Conservation (phyloP, 2,888 invertebrate genomes). For the Cephus nigrinus region DNA sequence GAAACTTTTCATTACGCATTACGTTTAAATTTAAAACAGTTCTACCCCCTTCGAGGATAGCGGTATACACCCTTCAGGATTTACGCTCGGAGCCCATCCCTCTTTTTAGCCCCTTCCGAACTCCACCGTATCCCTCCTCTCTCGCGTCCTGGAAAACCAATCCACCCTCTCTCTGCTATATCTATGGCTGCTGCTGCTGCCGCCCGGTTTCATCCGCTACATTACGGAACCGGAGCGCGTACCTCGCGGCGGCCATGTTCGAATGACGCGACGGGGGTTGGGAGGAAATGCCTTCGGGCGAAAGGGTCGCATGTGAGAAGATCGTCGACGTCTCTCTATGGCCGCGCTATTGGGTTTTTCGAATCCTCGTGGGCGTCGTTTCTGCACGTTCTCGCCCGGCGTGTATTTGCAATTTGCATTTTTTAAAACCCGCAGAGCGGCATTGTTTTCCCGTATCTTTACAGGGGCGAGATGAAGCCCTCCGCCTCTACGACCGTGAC, state of each 20-base stretch:
- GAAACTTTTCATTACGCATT: constrained; percentile 49
- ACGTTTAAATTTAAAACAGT: constrained; percentile 40
- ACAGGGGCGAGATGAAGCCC: neutral
- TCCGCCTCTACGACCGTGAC: no score
- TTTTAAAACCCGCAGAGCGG: neutral
- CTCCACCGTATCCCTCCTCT: constrained; percentile 20
- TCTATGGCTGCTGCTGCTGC: neutral
- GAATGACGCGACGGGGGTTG: constrained; percentile 15
- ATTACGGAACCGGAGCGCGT: constrained; percentile 12
- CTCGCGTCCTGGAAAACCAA: neutral
- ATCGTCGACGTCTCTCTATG: neutral
- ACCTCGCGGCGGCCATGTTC: constrained; percentile 34
- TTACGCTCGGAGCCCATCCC: constrained; percentile 6
- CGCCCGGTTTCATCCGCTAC: constrained; percentile 7
- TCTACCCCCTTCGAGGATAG: constrained; percentile 14
- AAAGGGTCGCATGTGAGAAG: constrained; percentile 19
- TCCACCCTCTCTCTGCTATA: neutral
- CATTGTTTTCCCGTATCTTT: neutral
- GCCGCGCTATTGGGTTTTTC: neutral
- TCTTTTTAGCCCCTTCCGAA: constrained; percentile 24
- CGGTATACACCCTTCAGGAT: neutral
- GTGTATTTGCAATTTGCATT: neutral
- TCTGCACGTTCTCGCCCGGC: neutral
- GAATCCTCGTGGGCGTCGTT: constrained; percentile 3
- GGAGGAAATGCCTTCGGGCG: constrained; percentile 31